These are phyloP conservation scores for Takifugu flavidus DNA, from an alignment of 2,113 vertebrate species.

Conservation along the genomic window DNA sequence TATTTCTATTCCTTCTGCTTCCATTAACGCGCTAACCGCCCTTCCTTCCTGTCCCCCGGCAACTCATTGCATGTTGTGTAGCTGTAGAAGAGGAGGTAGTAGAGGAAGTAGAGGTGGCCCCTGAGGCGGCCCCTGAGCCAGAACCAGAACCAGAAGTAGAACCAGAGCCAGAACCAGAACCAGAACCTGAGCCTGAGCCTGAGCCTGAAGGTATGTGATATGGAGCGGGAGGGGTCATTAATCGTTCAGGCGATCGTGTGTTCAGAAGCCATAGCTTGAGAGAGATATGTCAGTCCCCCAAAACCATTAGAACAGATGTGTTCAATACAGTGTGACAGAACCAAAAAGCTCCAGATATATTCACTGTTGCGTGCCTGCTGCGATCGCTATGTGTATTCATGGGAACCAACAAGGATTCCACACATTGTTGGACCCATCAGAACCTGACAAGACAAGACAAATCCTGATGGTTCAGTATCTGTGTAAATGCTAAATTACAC, in stretches of 20 bases:
- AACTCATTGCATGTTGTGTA: conserved; percentile 69
- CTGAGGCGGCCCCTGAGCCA: conserved; percentile 69
- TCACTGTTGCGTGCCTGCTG: too few species aligned
- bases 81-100: conserved; percentile 73
- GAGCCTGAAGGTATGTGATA: conserved; percentile 81
- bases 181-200: conserved; percentile 55
- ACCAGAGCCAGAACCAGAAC: conserved; percentile 49
- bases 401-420: too few species aligned
- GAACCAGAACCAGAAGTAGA: conserved; percentile 69
- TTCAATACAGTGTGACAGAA: too few species aligned
- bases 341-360: too few species aligned
- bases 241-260: neutral
- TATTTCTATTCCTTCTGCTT: conserved; percentile 28
- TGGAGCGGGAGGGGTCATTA: conserved; percentile 27
- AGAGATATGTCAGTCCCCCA: too few species aligned
- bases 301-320: too few species aligned
- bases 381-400: too few species aligned
- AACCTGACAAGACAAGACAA: too few species aligned
- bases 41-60: conserved; percentile 51
- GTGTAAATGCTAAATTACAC: too few species aligned
- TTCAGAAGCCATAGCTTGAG: conserved; percentile 64
- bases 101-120: conserved; percentile 75
- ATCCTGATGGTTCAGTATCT: too few species aligned
- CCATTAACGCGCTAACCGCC: conserved; percentile 56
- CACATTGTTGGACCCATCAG: too few species aligned